Base-by-base conservation (phyloP, 1,140 invertebrate genomes). In the Matsumurasca onukii region DNA sequence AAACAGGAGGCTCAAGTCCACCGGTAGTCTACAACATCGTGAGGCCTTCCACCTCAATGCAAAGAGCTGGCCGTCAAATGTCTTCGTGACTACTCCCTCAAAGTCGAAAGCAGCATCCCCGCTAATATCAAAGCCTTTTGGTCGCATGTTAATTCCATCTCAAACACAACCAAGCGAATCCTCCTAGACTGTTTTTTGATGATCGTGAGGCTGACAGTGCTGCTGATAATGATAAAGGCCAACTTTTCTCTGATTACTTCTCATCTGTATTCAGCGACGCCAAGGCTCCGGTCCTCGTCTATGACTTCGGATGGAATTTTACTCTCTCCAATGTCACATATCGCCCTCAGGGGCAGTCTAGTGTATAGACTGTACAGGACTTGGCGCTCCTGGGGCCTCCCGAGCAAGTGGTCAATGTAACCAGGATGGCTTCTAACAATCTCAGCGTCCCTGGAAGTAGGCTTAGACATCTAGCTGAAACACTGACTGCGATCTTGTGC, bases 231-330 rank as follows among this genome's bases (percentile, higher is more conserved):
- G 49, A 52, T 20, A 52, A 22, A 52, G 12, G 49, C 22, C 3
- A 52, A 12, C 49, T 52, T 12, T 52, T 52, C 34, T 39, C 34
- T 39, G 34, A 39, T 39, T 39, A 39, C 34, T 39, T 39, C 34
- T 39, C 34, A 5, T 52, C 12, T 52, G 49, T 52, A 5, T 52
- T 52, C 39, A 12, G 20, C 17, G 30, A 64, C 3, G 25, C 31
- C 3, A 25, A 17, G 2, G n/a, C 34, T 12, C 25, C 30, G 20
- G 30, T 64, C 25, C 25, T n/a, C n/a, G 30, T 3, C 62, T 64
- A 31, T 31, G 30, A 64, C 39, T 64, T 64, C 25, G 30, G 30
- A 22, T 64, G 62, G 62, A 64, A 64, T 27, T 20, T 22, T 2
- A 1, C 29, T 39, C 5, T 39, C 34, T 39, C 34, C 17, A 39